phyloP scores from a whole-genome alignment of 2,113 vertebrate species.

The Prionailurus viverrinus region DNA sequence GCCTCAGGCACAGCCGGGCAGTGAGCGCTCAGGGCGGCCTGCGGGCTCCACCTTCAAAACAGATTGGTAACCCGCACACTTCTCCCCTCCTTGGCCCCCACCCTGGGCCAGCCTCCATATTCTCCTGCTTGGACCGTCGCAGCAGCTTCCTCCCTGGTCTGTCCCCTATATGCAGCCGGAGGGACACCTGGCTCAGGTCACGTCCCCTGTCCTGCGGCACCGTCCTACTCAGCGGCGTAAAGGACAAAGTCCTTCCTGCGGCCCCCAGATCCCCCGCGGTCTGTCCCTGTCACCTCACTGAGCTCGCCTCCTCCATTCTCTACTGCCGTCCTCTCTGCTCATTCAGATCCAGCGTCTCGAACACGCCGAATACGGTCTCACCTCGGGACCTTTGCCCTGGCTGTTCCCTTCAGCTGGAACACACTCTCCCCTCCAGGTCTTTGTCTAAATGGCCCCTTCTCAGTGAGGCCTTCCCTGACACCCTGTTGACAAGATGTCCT shows the following conservation, averaged over 20 bases:
- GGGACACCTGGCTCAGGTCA: background rate
- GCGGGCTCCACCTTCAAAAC: background rate
- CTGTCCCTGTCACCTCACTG: background rate
- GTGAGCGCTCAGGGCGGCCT: no score
- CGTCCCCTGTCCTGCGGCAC: accelerated
- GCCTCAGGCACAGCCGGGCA: background rate
- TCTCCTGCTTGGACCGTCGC: no score
- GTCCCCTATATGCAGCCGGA: background rate
- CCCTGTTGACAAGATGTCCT: background rate
- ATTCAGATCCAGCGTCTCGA: background rate
- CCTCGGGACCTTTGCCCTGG: background rate
- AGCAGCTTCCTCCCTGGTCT: background rate
- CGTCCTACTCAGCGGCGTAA: background rate
- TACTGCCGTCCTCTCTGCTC: accelerated
- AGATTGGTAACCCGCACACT: no score
- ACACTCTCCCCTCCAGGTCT: background rate
- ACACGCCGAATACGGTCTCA: background rate
- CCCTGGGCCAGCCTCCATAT: background rate
- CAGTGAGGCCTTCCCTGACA: background rate
- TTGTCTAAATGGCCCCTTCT: background rate
- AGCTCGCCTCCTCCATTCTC: background rate
- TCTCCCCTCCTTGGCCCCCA: accelerated
- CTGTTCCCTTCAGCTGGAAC: background rate
- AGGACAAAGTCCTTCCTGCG: background rate
- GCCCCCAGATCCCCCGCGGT: background rate